Conservation (phyloP, 2,113 vertebrate species). For the Clarias magur region DNA sequence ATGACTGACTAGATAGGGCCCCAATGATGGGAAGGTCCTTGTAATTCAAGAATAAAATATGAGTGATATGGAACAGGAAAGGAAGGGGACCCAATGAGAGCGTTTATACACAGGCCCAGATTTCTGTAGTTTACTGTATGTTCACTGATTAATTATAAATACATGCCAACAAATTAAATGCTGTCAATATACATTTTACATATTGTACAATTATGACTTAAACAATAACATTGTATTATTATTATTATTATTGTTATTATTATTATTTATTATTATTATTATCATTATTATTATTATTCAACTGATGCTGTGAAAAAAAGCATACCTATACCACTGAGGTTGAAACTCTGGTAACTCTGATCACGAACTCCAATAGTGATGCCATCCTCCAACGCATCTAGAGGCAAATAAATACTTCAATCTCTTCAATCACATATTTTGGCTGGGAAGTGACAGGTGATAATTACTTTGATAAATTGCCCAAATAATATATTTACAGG, state of each 20-base stretch:
- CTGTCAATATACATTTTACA: neutral
- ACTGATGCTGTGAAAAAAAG: neutral
- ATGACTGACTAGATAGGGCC: too few relatives aligned
- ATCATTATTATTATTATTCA: neutral
- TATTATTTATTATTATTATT: neutral
- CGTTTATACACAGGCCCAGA: too few relatives aligned
- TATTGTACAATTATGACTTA: neutral
- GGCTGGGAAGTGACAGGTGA: too few relatives aligned
- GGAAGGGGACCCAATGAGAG: too few relatives aligned
- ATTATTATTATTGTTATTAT: too few relatives aligned
- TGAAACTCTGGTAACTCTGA: conserved; percentile 66
- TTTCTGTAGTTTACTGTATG: neutral
- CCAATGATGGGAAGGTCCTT: too few relatives aligned
- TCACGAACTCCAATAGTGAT: conserved; percentile 71
- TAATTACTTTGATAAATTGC: neutral
- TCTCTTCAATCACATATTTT: conserved; percentile 1
- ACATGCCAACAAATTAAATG: neutral
- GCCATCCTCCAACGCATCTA: conserved; percentile 74
- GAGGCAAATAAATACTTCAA: conserved; percentile 40
- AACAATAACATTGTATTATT: neutral
- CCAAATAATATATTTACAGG: neutral
- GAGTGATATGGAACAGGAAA: too few relatives aligned
- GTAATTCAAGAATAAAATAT: too few relatives aligned
- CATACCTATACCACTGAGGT: conserved; percentile 75
- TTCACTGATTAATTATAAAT: neutral